phyloP scores from a whole-genome alignment of 1,140 invertebrate genomes.

The Saxidomus purpurata region DNA sequence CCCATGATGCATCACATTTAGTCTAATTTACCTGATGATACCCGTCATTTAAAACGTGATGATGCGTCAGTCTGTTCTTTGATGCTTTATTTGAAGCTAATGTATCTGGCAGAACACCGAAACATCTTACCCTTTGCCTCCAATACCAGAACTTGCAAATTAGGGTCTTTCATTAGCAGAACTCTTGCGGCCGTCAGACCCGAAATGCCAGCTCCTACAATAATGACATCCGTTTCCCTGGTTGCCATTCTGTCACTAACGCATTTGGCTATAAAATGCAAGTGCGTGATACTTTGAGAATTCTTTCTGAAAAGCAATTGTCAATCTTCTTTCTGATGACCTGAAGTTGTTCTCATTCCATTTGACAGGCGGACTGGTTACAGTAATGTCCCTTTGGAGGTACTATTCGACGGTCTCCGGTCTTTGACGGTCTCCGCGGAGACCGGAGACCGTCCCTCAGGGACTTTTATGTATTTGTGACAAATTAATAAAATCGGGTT shows the following conservation, averaged over 20 bases:
- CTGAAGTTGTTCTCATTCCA: not conserved
- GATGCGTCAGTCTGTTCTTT: too few species aligned
- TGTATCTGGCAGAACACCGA: too few species aligned
- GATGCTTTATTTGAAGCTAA: too few species aligned
- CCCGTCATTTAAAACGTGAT: too few species aligned
- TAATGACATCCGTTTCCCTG: conserved; percentile 80
- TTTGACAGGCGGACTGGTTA: not conserved
- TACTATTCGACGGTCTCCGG: too few species aligned
- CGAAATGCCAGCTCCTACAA: conserved; percentile 84
- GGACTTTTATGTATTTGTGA: too few species aligned
- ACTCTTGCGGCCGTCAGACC: conserved; percentile 83
- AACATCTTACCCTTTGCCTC: conserved; percentile 86
- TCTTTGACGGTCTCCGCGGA: too few species aligned
- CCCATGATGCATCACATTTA: too few species aligned
- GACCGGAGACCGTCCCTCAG: too few species aligned
- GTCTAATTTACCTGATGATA: too few species aligned
- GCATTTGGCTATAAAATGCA: not conserved
- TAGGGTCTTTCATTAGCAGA: conserved; percentile 78
- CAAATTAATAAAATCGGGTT: too few species aligned
- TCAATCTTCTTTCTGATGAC: not conserved
- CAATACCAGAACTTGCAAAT: conserved; percentile 79
- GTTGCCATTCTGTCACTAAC: conserved; percentile 64
- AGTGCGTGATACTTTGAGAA: not conserved
- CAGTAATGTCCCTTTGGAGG: too few species aligned
- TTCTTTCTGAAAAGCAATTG: not conserved